Conservation (phyloP, 2,888 invertebrate species). For the Augiades crinisus region DNA sequence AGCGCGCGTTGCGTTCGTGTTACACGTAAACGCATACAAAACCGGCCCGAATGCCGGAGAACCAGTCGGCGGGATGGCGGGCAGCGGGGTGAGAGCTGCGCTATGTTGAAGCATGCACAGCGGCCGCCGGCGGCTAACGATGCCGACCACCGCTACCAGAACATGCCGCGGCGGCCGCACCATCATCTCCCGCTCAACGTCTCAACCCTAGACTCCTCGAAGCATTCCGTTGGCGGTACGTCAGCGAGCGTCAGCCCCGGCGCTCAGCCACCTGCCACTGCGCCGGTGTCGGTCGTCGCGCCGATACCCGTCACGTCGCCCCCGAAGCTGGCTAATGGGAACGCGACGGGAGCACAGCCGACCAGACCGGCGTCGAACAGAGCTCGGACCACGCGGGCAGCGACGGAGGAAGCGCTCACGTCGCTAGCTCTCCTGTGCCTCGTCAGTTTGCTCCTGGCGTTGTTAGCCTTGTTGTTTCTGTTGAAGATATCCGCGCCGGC, state of each 20-base stretch:
- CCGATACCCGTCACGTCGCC: slow-evolving; percentile 61
- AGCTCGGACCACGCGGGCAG: slow-evolving; percentile 59
- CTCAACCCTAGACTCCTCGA: slow-evolving; percentile 84
- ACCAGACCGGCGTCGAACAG: slow-evolving; percentile 56
- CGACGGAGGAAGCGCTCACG: slow-evolving; percentile 87
- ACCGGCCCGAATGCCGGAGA: slow-evolving; percentile 63
- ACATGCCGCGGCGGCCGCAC: slow-evolving; percentile 81
- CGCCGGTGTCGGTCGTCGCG: slow-evolving; percentile 50
- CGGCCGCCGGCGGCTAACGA: slow-evolving; percentile 78
- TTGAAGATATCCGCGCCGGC: slow-evolving; percentile 90
- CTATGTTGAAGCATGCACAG: slow-evolving; percentile 88
- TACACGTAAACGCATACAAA: slow-evolving; percentile 29
- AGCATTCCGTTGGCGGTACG: slow-evolving; percentile 83
- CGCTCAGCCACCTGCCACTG: slow-evolving; percentile 51
- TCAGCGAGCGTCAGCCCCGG: slow-evolving; percentile 82
- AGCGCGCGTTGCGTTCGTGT: slow-evolving; percentile 51
- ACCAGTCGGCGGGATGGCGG: slow-evolving; percentile 72
- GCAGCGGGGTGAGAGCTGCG: slow-evolving; percentile 63
- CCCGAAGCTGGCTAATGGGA: slow-evolving; percentile 75
- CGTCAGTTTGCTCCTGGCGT: slow-evolving; percentile 90
- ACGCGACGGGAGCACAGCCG: slow-evolving; percentile 78
- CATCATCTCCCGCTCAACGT: slow-evolving; percentile 85
- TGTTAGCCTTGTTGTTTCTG: slow-evolving; percentile 91
- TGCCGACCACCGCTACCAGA: slow-evolving; percentile 79
- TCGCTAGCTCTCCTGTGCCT: slow-evolving; percentile 92